These are phyloP conservation scores for Cotesia congregata DNA, from an alignment of 2,888 invertebrate genomes.

Conservation along the genomic window DNA sequence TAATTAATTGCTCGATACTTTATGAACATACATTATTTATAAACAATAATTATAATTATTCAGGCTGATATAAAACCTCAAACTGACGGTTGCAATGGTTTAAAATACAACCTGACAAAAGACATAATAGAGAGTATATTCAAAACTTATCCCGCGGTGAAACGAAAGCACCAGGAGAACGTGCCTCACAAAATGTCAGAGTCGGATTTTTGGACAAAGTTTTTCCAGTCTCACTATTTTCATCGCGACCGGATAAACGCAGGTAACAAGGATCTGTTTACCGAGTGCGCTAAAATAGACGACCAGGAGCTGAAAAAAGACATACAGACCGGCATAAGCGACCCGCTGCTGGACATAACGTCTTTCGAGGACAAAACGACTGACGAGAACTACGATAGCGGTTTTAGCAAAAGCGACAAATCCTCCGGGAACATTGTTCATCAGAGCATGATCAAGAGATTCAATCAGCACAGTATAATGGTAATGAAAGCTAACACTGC, in stretches of 20 bases:
- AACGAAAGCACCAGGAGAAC: slow-evolving; percentile 95
- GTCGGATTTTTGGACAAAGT: slow-evolving; percentile 98
- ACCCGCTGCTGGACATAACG: slow-evolving; percentile 88
- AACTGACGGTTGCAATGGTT: slow-evolving; percentile 95
- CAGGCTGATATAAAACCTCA: slow-evolving; percentile 97
- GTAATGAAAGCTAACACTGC: slow-evolving; percentile 73
- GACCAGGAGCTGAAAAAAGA: slow-evolving; percentile 86
- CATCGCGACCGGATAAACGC: slow-evolving; percentile 93
- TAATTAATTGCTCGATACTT: too few relatives aligned
- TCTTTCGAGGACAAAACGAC: slow-evolving; percentile 81
- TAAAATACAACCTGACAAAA: slow-evolving; percentile 96
- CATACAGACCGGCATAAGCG: slow-evolving; percentile 82
- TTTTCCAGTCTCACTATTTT: slow-evolving; percentile 99
- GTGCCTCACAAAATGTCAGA: slow-evolving; percentile 96
- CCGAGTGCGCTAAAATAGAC: slow-evolving; percentile 97
- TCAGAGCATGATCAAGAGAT: slow-evolving; percentile 93
- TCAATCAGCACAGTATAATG: slow-evolving; percentile 99
- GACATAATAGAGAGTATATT: slow-evolving; percentile 99
- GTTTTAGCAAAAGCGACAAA: slow-evolving; percentile 69
- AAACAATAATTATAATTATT: slow-evolving; percentile 54
- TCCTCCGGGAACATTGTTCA: slow-evolving; percentile 80
- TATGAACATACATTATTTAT: too few relatives aligned
- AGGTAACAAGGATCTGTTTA: slow-evolving; percentile 94
- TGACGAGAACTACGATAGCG: slow-evolving; percentile 77
- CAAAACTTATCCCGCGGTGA: slow-evolving; percentile 98